Evolutionary conservation across 2,888 invertebrate genomes (phyloP).

Genomic region (Nephrocerus scutellatus): DNA sequence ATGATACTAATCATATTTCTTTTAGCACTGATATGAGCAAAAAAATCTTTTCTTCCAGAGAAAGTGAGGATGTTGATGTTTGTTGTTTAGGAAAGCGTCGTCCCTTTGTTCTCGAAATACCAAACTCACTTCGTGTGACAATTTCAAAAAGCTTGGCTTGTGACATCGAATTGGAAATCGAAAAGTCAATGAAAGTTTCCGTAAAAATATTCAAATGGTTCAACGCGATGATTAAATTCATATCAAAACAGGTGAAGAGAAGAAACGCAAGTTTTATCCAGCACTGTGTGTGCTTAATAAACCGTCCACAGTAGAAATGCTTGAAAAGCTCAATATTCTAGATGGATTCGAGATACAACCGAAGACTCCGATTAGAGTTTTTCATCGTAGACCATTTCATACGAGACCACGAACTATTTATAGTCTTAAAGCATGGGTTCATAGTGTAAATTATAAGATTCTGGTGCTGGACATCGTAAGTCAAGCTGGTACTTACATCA

Average conservation of each 20-base stretch:
- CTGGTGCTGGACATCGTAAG: conserved; percentile 66
- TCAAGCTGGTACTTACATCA: conserved; percentile 93
- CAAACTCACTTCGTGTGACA: conserved; percentile 56
- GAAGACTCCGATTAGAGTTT: conserved; percentile 82
- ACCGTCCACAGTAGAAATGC: conserved; percentile 49
- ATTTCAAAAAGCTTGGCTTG: conserved; percentile 51
- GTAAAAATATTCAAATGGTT: conserved; percentile 60
- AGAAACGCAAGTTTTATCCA: conserved; percentile 79
- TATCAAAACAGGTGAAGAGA: conserved; percentile 80
- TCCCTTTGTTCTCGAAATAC: conserved; percentile 85
- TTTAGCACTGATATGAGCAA: conserved; percentile 31
- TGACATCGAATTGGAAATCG: conserved; percentile 54
- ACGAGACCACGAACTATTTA: conserved; percentile 61
- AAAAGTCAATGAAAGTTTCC: conserved; percentile 51
- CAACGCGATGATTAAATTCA: conserved; percentile 59
- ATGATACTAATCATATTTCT: too few species aligned
- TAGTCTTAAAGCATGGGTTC: conserved; percentile 54
- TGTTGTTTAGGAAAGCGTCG: conserved; percentile 85
- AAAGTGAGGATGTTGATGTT: conserved; percentile 96
- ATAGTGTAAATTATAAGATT: conserved; percentile 47
- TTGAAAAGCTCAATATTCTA: conserved; percentile 48
- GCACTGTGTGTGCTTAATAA: conserved; percentile 61
- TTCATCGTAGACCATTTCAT: conserved; percentile 75
- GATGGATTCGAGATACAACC: conserved; percentile 59
- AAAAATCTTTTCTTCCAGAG: conserved; percentile 82